These are phyloP conservation scores for Chaunax sp. DNA, from an alignment of 2,797 vertebrate genomes.

Conservation along the genomic window DNA sequence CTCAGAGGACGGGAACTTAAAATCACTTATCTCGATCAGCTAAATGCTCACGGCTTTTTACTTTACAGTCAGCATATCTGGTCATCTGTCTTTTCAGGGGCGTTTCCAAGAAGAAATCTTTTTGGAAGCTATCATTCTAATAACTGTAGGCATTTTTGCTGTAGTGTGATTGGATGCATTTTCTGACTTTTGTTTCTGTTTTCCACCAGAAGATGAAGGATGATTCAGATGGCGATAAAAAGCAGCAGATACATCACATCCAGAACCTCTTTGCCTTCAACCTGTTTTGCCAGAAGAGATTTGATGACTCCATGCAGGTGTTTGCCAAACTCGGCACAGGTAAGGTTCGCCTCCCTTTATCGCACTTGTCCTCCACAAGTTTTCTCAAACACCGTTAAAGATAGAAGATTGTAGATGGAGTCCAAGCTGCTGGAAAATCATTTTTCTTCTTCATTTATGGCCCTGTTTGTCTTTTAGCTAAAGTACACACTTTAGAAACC, in stretches of 20 bases:
- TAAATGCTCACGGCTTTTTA: slow-evolving; percentile 15
- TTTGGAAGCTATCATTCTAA: not conserved
- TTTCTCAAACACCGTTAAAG: too few species aligned
- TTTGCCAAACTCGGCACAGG: slow-evolving; percentile 99
- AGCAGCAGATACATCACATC: slow-evolving; percentile 97
- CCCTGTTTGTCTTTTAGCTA: too few species aligned
- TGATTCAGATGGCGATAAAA: slow-evolving; percentile 96
- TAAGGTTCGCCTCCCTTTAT: slow-evolving; percentile 59
- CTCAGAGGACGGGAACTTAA: slow-evolving; percentile 14
- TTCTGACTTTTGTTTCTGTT: slow-evolving; percentile 11
- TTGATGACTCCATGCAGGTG: slow-evolving; percentile 99
- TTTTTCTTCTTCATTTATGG: too few species aligned
- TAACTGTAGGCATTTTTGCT: not conserved
- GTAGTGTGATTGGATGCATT: not conserved
- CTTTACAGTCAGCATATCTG: slow-evolving; percentile 6
- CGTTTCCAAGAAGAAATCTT: slow-evolving; percentile 14
- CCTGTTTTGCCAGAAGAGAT: slow-evolving; percentile 98
- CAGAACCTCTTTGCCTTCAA: slow-evolving; percentile 99
- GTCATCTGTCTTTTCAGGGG: not conserved
- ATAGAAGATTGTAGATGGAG: too few species aligned
- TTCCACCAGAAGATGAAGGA: slow-evolving; percentile 94
- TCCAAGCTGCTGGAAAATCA: too few species aligned
- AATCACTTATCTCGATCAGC: slow-evolving; percentile 39
- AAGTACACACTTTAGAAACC: too few species aligned
- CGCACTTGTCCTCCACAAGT: too few species aligned